Conservation (phyloP, 1,140 invertebrate species). For the Acyrthosiphon pisum region DNA sequence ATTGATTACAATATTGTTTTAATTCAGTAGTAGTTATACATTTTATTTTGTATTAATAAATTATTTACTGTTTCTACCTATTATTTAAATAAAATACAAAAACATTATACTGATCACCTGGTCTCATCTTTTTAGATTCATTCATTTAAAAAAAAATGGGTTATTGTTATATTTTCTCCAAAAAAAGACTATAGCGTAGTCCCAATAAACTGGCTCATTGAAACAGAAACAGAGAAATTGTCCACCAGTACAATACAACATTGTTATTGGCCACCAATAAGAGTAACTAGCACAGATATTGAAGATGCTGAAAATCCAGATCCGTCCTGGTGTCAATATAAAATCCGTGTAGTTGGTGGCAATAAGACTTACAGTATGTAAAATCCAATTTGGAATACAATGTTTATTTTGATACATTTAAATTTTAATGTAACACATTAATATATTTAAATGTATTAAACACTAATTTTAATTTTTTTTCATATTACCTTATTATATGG, state of each 20-base stretch:
- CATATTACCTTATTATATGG: too few relatives aligned
- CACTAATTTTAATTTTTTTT: background rate
- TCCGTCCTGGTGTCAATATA: background rate
- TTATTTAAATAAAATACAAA: too few relatives aligned
- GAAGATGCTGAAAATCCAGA: background rate
- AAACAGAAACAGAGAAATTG: background rate
- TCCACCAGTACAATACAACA: background rate
- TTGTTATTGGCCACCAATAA: background rate
- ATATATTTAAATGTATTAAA: too few relatives aligned
- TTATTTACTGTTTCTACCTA: too few relatives aligned
- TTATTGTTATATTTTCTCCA: background rate
- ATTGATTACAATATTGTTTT: too few relatives aligned
- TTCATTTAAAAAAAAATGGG: background rate
- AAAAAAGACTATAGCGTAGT: background rate
- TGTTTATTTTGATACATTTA: too few relatives aligned
- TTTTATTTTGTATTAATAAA: too few relatives aligned
- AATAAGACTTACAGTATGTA: conserved; percentile 2
- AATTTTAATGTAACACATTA: too few relatives aligned
- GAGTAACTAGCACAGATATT: background rate
- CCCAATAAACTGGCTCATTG: background rate
- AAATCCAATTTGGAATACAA: background rate
- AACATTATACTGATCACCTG: too few relatives aligned
- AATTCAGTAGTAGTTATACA: too few relatives aligned
- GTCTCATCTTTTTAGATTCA: background rate
- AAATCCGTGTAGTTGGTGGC: background rate